phyloP scores from a whole-genome alignment of 2,113 vertebrate genomes.

The Paedocypris sp. region DNA sequence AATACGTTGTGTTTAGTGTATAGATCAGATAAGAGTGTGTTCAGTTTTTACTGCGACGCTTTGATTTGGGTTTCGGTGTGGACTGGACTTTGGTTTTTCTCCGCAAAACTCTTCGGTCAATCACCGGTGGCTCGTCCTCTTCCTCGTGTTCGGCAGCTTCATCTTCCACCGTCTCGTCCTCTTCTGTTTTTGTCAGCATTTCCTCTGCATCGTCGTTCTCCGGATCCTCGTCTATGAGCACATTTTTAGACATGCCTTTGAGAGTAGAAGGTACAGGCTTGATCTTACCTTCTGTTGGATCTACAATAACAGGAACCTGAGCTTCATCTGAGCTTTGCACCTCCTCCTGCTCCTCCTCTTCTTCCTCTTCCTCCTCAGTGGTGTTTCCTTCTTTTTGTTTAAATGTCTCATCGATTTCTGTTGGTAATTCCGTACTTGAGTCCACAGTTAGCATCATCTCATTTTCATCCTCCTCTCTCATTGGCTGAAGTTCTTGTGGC shows the following conservation, averaged over 20 bases:
- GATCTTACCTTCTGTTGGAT: background rate
- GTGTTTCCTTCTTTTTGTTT: background rate
- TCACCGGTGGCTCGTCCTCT: conserved; percentile 26
- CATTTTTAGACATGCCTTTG: conserved; percentile 17
- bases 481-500: conserved; percentile 2
- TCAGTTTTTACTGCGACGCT: conserved; percentile 33
- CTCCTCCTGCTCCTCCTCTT: background rate
- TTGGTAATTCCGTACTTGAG: background rate
- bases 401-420: background rate
- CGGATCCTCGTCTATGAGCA: background rate
- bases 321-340: background rate
- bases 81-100: conserved; percentile 22
- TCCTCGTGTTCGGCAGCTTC: conserved; percentile 5
- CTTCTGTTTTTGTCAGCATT: background rate
- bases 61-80: conserved; percentile 8
- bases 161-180: conserved; percentile 26
- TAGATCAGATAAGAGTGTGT: background rate
- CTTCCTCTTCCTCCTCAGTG: conserved; percentile 4
- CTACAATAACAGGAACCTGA: background rate
- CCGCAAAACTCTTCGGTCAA: conserved; percentile 28
- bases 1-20: background rate
- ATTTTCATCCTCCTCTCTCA: background rate
- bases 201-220: conserved; percentile 8
- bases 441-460: background rate
- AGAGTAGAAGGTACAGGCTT: background rate